phyloP scores from a whole-genome alignment of 2,113 vertebrate genomes.

The Furnarius figulus region DNA sequence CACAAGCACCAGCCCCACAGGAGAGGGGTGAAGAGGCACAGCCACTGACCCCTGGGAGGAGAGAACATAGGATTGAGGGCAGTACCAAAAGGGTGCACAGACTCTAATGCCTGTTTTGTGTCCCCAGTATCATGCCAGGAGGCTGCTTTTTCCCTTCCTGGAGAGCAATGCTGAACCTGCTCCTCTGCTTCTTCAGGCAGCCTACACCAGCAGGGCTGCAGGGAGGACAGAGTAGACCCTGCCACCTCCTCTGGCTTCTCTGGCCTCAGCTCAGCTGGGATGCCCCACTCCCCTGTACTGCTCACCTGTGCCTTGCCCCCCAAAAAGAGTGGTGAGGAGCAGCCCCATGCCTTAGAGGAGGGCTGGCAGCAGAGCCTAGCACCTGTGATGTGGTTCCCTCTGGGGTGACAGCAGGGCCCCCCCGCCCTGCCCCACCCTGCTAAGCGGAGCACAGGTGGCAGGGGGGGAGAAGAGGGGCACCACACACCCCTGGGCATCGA shows the following conservation, averaged over 20 bases:
- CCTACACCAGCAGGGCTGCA: neutral
- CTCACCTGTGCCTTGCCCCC: neutral
- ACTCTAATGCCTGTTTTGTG: neutral
- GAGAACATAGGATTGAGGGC: neutral
- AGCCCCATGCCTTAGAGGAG: neutral
- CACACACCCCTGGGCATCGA: neutral
- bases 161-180: neutral
- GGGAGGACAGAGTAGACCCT: neutral
- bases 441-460: neutral
- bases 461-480: neutral
- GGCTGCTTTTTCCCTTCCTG: neutral
- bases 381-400: neutral
- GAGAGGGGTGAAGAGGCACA: slow-evolving; percentile 77
- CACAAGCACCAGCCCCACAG: slow-evolving; percentile 85
- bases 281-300: neutral
- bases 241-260: neutral
- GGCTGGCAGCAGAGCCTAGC: neutral
- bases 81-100: neutral
- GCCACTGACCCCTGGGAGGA: slow-evolving; percentile 18
- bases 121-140: neutral
- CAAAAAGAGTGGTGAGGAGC: neutral
- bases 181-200: neutral
- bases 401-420: neutral
- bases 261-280: neutral
- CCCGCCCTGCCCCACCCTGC: rapidly evolving